Percentiles rank a stretch among this genome's conserved stretches.
These are phyloP conservation scores for Folsomia manolachei DNA, from an alignment of 2,888 invertebrate species.

Conservation along the genomic window DNA sequence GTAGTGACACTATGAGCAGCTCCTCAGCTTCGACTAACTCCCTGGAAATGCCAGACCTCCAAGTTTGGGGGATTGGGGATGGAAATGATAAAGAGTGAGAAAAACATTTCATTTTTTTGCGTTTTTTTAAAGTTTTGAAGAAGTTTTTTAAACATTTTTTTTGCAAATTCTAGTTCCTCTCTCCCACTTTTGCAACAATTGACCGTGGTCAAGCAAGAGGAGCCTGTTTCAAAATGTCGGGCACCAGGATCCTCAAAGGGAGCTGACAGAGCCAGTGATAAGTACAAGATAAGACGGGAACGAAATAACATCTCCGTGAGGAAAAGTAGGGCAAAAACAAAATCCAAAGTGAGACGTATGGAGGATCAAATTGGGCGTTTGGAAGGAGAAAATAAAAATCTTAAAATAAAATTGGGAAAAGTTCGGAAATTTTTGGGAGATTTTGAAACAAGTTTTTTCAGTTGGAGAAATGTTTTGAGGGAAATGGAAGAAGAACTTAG, in stretches of 20 bases:
- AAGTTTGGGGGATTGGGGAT: not conserved
- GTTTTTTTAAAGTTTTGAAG: not conserved
- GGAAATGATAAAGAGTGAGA: conserved; percentile 2
- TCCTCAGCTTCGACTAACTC: not conserved
- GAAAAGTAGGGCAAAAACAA: not conserved
- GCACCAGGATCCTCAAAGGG: not conserved
- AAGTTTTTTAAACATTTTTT: not conserved
- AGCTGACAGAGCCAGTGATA: not conserved
- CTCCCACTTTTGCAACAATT: not conserved
- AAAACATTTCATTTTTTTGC: not conserved
- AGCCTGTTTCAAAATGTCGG: not conserved
- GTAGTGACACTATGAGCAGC: not conserved
- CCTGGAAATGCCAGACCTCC: not conserved
- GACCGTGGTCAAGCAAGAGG: not conserved
- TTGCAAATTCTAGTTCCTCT: not conserved
- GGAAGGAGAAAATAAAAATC: not conserved
- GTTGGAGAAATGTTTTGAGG: not conserved
- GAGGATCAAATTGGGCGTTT: not conserved
- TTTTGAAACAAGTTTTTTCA: not conserved
- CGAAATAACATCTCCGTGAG: conserved; percentile 2
- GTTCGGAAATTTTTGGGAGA: not conserved
- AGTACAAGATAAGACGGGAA: not conserved
- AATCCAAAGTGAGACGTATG: not conserved
- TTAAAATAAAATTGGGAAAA: not conserved
- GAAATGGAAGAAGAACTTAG: not conserved